Base-by-base conservation (phyloP, 2,888 invertebrate genomes). In the Ormyrus rosae region DNA sequence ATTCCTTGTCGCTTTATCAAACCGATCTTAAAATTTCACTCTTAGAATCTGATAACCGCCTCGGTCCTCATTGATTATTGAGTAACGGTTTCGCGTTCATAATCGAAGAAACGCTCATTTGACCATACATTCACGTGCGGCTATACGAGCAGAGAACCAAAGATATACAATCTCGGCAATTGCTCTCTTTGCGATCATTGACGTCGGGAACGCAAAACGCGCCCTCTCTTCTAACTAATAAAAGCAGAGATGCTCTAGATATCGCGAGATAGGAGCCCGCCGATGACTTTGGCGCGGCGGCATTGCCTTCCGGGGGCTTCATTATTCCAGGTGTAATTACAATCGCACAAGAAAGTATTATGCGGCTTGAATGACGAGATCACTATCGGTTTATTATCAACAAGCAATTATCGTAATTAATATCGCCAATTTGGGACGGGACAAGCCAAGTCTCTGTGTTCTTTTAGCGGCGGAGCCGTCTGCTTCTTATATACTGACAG, bases 331-430 rank as follows among this genome's bases (percentile, higher is more conserved):
- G 83, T 86, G 86, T 88, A 89, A 89, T 89, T 89, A 86, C 84
- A 81, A 86, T 81, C 84, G 76, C 60, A 7, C 34, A 64, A 65
- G 53, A 50, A 65, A 65, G 48, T 11, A 10, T 48, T 48, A 9
- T 50, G 8, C n/a, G 11, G 83, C 80, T 79, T 81, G 83, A 82
- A 83, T 84, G 84, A 83, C 84, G 83, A 81, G 83, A 79, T 80
- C 84, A 83, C 13, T 68, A 85, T 85, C 86, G 83, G 86, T 88
- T 88, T 85, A 88, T 87, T 87, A 86, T 86, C 68, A 71, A 83
- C 67, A 67, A 80, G 85, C 85, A 88, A 88, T 88, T 88, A 88
- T 88, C 86, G 87, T 87, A 86, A 88, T 86, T 88, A 86, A 87
- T 88, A 88, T 87, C 87, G 84, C 83, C 81, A 82, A 81, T 81